Percentiles rank a stretch among this genome's conserved stretches.
Conservation (phyloP, 2,113 vertebrate genomes). For the Vidua macroura region DNA sequence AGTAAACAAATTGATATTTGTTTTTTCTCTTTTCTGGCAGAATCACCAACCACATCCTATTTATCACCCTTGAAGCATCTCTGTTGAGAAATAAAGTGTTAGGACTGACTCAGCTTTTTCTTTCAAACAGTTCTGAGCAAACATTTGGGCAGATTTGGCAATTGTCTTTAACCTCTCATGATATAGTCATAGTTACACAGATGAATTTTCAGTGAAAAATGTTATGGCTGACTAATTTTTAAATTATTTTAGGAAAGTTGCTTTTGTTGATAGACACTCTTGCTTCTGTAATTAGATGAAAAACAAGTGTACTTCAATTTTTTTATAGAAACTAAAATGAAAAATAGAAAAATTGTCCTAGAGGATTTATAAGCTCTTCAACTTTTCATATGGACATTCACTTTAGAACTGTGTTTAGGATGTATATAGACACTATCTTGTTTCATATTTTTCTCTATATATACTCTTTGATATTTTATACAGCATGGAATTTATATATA, state of each 20-base stretch:
- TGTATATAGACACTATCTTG: neutral
- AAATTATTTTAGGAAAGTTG: neutral
- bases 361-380: neutral
- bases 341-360: neutral
- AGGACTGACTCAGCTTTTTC: conserved; percentile 43
- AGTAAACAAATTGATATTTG: conserved; percentile 43
- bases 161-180: neutral
- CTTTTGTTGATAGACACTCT: neutral
- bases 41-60: conserved; percentile 62
- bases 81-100: conserved; percentile 51
- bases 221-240: neutral
- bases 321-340: neutral
- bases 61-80: conserved; percentile 63
- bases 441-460: neutral
- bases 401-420: neutral
- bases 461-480: neutral
- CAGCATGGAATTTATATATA: neutral
- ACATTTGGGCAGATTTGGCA: neutral
- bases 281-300: neutral
- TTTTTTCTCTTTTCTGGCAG: conserved; percentile 37
- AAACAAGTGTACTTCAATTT: neutral
- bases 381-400: neutral
- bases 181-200: neutral
- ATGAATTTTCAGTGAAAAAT: neutral
- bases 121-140: conserved; percentile 16